Conservation (phyloP, 2,888 invertebrate genomes). For the Plemyria rubiginata region DNA sequence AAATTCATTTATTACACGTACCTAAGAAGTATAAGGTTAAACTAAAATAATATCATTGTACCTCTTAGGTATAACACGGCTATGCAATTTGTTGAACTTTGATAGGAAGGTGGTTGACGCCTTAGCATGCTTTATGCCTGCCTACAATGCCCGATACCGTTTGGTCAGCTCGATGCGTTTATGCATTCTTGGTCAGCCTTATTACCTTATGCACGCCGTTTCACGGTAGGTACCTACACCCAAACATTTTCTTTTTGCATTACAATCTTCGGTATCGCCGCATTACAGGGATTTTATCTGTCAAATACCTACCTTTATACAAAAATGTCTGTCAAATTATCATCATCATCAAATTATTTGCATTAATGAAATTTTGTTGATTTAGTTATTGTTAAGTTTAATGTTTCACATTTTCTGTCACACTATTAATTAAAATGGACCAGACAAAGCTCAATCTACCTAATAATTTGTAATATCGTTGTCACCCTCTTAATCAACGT, state of each 20-base stretch:
- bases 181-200: constrained; percentile 31
- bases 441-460: neutral
- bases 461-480: neutral
- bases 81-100: neutral
- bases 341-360: neutral
- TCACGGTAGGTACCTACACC: constrained; percentile 7
- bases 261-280: constrained; percentile 1
- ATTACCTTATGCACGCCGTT: constrained; percentile 43
- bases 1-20: too few species aligned
- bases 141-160: constrained; percentile 51
- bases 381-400: neutral
- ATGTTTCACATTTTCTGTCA: neutral
- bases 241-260: constrained; percentile 13
- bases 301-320: neutral
- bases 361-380: neutral
- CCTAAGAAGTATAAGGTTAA: too few species aligned
- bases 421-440: neutral
- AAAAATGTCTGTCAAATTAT: neutral
- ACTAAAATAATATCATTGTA: neutral
- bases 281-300: neutral
- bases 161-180: constrained; percentile 24
- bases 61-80: neutral
- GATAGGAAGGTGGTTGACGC: constrained; percentile 53
- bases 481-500: constrained; percentile 10
- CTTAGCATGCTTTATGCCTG: constrained; percentile 39